Base-by-base conservation (phyloP, 2,113 vertebrate species). In the Amphiprion ocellaris region DNA sequence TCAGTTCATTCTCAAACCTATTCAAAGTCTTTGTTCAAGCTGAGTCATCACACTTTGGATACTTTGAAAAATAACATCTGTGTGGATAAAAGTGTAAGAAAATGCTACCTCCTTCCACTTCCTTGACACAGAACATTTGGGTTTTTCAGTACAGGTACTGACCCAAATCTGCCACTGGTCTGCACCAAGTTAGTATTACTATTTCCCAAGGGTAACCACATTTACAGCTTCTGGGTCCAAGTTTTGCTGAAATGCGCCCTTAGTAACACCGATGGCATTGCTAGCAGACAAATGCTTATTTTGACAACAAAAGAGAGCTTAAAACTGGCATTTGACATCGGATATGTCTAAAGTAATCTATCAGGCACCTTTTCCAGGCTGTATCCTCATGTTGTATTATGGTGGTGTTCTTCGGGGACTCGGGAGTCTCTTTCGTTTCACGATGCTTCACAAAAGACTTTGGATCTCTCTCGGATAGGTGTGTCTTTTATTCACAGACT, bases 321-420 rank as follows among this genome's bases (percentile, higher is more conserved):
- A 89, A 90, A 90, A 86, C 73, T 72, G 82, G 56, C 80, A 90
- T 92, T 94, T 92, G 90, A 87, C 66, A 92, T 69, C 0, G 8
- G 88, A 94, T 90, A 88, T 3, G 1, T 46, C 77, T 33, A 49
- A 58, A 86, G 86, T 87, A 88, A 92, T 83, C 72, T 64, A 84
- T 47, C 77, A 82, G 74, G 69, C 56, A 78, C 39, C 71, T 82
- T 63, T 74, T 81, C 77, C 76, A 90, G 78, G 65, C 41, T 53
- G 81, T 63, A 79, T 70, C 77, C 64, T 85, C 74, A 41, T 1
- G 15, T 11, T 63, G 70, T 46, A 87, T 91, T 90, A 86, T 90
- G 65, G 58, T 53, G 17, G 2, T 15, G 49, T 50, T 74, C 89
- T 83, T 74, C 19, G 10, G 91, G 90, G 88, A 90, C 10, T 55